Evolutionary conservation across 1,140 invertebrate genomes (phyloP).

Genomic region (Rhyzopertha dominica): DNA sequence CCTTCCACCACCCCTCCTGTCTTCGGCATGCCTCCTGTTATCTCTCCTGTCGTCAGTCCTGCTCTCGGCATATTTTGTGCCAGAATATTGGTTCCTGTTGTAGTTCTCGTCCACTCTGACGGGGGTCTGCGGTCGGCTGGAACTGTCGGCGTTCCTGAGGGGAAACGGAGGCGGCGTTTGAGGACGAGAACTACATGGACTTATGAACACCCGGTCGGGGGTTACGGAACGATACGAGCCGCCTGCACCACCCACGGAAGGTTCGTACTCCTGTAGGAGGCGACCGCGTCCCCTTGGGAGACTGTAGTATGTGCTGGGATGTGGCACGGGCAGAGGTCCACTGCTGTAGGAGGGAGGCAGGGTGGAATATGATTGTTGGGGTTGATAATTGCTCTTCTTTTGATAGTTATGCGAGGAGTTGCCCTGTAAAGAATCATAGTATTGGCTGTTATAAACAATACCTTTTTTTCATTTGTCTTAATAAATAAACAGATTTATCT

Average conservation of each 20-base stretch:
- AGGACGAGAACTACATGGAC: slow-evolving; percentile 43
- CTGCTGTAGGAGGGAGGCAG: no score
- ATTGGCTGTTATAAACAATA: no score
- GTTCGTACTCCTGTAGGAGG: slow-evolving; percentile 41
- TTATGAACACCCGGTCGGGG: slow-evolving; percentile 43
- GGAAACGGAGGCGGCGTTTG: slow-evolving; percentile 45
- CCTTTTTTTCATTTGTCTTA: no score
- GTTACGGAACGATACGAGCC: slow-evolving; percentile 47
- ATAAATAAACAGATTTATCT: no score
- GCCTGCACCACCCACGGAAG: slow-evolving; percentile 12
- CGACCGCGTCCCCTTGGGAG: slow-evolving; percentile 50
- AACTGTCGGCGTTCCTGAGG: slow-evolving; percentile 23
- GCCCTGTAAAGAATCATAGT: no score
- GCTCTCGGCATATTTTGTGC: slow-evolving; percentile 8
- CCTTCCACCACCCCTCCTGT: slow-evolving; percentile 4
- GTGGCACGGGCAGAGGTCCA: no score
- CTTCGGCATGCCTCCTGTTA: slow-evolving; percentile 7
- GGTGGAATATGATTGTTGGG: no score
- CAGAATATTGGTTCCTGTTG: background rate
- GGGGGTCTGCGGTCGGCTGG: slow-evolving; percentile 27
- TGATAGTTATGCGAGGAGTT: no score
- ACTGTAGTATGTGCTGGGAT: slow-evolving; percentile 19
- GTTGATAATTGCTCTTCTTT: no score
- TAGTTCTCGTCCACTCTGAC: slow-evolving; percentile 6
- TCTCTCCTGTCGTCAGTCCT: slow-evolving; percentile 10